Evolutionary conservation across 2,113 vertebrate genomes (phyloP), one percentile per base, ranked within the genome.

Genomic region (Columba livia): DNA sequence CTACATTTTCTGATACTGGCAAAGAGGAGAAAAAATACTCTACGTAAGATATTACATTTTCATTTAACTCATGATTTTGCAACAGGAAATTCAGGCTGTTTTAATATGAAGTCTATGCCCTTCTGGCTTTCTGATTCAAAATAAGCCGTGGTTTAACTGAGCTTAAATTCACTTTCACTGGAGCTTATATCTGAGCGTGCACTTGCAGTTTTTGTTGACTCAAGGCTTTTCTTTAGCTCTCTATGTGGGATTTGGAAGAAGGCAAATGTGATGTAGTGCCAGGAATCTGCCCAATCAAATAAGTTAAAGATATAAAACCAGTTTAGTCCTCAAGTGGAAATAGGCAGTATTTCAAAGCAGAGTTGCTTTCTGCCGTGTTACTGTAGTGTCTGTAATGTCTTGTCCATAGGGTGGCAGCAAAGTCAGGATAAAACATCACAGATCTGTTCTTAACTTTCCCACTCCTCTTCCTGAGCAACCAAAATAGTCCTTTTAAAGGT

Each of bases 351-450:
- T 86, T 81, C 48, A 42, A 58, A 81, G 72, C 42, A 44, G 71
- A n/a, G 20, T 38, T 62, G 62, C 25, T 90, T 24, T 64, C 79
- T 44, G 48, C 50, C 26, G 1, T 15, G 8, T 36, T 90, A 9
- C 48, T 74, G 0, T 11, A 36, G 15, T 36, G 47, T 31, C 44
- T 94, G 84, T 24, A 84, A 11, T 50, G 50, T 51, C 61, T n/a
- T 61, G 40, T 83, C 97, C 97, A 96, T 96, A 61, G 93, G 97
- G 87, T 95, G 97, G 97, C 97, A 96, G 96, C 96, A 96, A 74
- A 96, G 93, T 67, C 93, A 0, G 88, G 64, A 79, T 72, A 77
- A 97, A 96, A 54, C 18, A 14, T 13, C 20, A 8, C 11, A 26
- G 15, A 31, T 36, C 56, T 26, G 3, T 53, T 70, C 69, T 38